phyloP scores from a whole-genome alignment of 2,888 invertebrate genomes.

The Mayetiola destructor region DNA sequence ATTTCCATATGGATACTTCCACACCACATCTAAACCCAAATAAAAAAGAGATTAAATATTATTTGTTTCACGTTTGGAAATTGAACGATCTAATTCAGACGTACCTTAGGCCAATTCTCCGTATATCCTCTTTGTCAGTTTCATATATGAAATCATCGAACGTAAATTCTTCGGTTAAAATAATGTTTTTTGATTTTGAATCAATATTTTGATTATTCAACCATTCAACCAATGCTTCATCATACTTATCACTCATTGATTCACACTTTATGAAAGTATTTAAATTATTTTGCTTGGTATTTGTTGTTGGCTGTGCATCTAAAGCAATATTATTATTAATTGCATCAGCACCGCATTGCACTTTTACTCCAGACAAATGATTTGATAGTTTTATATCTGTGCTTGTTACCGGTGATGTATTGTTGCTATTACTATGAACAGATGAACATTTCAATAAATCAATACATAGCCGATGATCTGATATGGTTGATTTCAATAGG shows the following conservation, averaged over 20 bases:
- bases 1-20: constrained; percentile 73
- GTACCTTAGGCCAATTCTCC: constrained; percentile 62
- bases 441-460: constrained; percentile 40
- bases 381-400: too few relatives aligned
- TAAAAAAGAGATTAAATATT: background rate
- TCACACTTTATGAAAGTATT: too few relatives aligned
- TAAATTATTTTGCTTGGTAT: too few relatives aligned
- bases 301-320: background rate
- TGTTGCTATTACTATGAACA: too few relatives aligned
- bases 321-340: constrained; percentile 4
- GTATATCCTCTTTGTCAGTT: constrained; percentile 68
- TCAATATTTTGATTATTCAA: constrained; percentile 53
- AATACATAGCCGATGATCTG: constrained; percentile 52
- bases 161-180: constrained; percentile 61
- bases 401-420: too few relatives aligned
- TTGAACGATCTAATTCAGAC: constrained; percentile 18
- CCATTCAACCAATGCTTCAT: constrained; percentile 58
- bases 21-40: constrained; percentile 53
- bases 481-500: constrained; percentile 51
- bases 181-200: constrained; percentile 47
- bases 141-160: constrained; percentile 64
- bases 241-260: too few relatives aligned
- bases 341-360: too few relatives aligned
- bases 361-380: too few relatives aligned
- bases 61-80: background rate